These are phyloP conservation scores for Dendrolimus pini DNA, from an alignment of 2,888 invertebrate species.

Conservation along the genomic window DNA sequence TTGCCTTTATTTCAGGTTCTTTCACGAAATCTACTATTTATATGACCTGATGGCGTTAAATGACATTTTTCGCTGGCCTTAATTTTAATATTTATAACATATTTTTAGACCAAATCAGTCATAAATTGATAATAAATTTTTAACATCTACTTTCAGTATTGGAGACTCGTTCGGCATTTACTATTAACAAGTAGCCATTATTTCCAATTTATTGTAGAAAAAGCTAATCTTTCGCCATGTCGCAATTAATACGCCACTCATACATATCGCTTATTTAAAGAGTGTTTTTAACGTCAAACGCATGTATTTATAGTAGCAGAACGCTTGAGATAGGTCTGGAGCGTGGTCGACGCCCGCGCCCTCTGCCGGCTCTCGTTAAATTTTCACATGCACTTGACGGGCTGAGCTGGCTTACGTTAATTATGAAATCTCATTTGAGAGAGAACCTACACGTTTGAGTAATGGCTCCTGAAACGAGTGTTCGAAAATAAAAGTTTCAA, in stretches of 20 bases:
- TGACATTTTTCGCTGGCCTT: too few species aligned
- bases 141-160: too few species aligned
- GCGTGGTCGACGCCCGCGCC: conserved; percentile 29
- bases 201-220: too few species aligned
- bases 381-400: conserved; percentile 75
- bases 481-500: conserved; percentile 54
- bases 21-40: too few species aligned
- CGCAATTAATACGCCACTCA: conserved; percentile 27
- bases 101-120: too few species aligned
- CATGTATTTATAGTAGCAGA: conserved; percentile 32
- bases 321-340: conserved; percentile 53
- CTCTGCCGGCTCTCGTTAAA: conserved; percentile 61
- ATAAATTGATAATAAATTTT: too few species aligned
- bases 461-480: conserved; percentile 59
- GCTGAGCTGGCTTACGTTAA: conserved; percentile 69
- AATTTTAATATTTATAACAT: too few species aligned
- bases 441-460: conserved; percentile 65
- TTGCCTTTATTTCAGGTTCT: too few species aligned
- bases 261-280: conserved; percentile 27
- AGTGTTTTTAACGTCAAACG: conserved; percentile 48
- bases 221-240: conserved; percentile 5
- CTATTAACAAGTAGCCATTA: too few species aligned
- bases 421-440: conserved; percentile 74
- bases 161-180: too few species aligned
- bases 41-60: too few species aligned